Base-by-base conservation (phyloP, 2,797 vertebrate genomes). In the Chelon auratus region DNA sequence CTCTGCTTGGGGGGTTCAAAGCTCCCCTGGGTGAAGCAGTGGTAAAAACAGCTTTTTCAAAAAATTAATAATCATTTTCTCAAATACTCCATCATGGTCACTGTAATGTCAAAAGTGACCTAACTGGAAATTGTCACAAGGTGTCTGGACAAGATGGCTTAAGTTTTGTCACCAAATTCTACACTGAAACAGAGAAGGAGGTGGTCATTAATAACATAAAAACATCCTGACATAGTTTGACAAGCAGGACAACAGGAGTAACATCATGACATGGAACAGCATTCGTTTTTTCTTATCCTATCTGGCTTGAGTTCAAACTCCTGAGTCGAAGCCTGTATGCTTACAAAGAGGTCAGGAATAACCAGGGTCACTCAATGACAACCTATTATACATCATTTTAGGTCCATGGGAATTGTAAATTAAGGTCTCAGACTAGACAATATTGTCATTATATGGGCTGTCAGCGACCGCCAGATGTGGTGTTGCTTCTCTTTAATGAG, bases 1-100 rank as follows among this genome's bases (percentile, higher is more conserved):
- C 47, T 72, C 60, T 13, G 68, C 75, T 81, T 42, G 5, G 73
- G 69, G 66, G 71, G 55, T 72, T 75, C 43, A 52, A 67, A 77
- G 55, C 63, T 76, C 72, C 53, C 66, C 14, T 20, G 48, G 82
- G 60, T 68, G 40, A 47, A 69, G 59, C 2, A 33, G 40, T 68
- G 17, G 26, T 18, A 40, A 22, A 48, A 52, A 53, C n/a, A 15
- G 15, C 15, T n/a, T 60, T 76, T 57, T 59, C 24, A 33, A 33
- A 33, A 33, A 33, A 33, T 3, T 26, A 26, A 1, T 26, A 26
- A 26, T 26, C 2, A 26, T 26, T 8, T 33, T 33, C 30, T 33
- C 30, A 33, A 33, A 33, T 33, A 33, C 1, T 26, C 24, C 24
- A 26, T 26, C 4, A 2, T 42, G 40, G 13, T 42, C 40, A 42